Base-by-base conservation (phyloP, 2,797 vertebrate genomes). In the Sebastes variabilis region DNA sequence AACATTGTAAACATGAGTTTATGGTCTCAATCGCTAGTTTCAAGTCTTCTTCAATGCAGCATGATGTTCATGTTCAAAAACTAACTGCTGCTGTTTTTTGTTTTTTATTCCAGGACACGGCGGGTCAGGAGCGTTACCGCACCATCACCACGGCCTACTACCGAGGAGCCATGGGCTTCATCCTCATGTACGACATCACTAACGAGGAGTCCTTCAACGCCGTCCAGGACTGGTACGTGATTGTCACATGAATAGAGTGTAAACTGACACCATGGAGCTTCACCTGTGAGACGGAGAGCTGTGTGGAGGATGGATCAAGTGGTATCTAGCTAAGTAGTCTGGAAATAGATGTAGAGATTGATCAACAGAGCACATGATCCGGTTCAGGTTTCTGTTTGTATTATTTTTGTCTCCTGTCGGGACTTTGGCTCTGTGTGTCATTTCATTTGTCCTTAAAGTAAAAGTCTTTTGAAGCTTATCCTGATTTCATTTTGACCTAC, bases 161-260 rank as follows among this genome's bases (percentile, higher is more conserved):
- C 94, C 94, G 98, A 4, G 98, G 98, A 0, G 98, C 98, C 85
- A 99, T 99, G 98, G 98, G 98, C 89, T 99, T 99, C 94, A 99
- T 99, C 92, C 97, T 99, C 80, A 99, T 99, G 98, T 99, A 99
- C 6, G 98, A 99, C 92, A 99, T 99, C 94, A 99, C 98, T 90
- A 99, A 99, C 0, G 98, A 99, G 90, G 98, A 99, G 76, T 99
- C 98, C 42, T 99, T 99, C 93, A 98, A 97, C 0, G 98, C 98
- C 0, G 98, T 99, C 82, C 98, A 99, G 95, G 98, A 99, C 96
- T 99, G 98, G 98, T 99, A 89, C 77, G 97, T 88, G 27, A 75
- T 49, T 58, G 49, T 72, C 20, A 46, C 22, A 30, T 55, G 66
- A 56, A 46, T 20, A 24, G 2, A 54, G 36, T 20, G 72, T 54